Evolutionary conservation across 2,797 vertebrate genomes (phyloP).

Genomic region (Aphelocoma californica): DNA sequence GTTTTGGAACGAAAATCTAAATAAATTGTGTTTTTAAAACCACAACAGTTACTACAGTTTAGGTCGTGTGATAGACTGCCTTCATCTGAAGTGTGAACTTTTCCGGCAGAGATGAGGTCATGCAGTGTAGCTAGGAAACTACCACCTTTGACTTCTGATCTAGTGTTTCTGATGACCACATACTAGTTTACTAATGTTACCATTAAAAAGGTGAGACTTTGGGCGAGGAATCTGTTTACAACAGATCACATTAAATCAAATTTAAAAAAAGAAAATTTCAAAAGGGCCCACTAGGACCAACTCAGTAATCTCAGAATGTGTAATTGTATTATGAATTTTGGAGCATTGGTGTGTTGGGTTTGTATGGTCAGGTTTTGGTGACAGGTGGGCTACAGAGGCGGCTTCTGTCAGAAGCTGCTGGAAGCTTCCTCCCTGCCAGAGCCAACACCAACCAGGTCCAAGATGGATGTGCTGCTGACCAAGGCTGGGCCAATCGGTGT

Average conservation of each 20-base stretch:
- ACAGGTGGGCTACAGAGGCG: fast-evolving
- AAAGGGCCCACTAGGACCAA: not conserved
- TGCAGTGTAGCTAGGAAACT: not conserved
- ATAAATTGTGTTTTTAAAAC: not conserved
- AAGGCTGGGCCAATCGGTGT: not conserved
- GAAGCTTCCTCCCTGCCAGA: not conserved
- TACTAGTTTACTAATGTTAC: not conserved
- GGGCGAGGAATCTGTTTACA: not conserved
- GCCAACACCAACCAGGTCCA: not conserved
- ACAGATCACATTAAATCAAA: not conserved
- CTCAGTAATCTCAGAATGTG: not conserved
- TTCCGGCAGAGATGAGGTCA: not conserved
- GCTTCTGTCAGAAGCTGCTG: not conserved
- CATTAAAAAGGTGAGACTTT: not conserved
- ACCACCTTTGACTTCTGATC: not conserved
- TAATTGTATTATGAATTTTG: not conserved
- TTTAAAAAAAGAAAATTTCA: not conserved
- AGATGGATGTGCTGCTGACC: not conserved
- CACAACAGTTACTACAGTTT: not conserved
- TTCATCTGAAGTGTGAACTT: not conserved
- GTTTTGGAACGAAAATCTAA: not conserved
- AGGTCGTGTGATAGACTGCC: not conserved
- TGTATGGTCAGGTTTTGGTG: not conserved
- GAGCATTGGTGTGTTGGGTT: not conserved
- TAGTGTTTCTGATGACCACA: not conserved